A percentile compares a stretch with the other conserved stretches of the same genome.
Evolutionary conservation across 1,140 invertebrate genomes (phyloP).

Genomic region (Helicoverpa zea): DNA sequence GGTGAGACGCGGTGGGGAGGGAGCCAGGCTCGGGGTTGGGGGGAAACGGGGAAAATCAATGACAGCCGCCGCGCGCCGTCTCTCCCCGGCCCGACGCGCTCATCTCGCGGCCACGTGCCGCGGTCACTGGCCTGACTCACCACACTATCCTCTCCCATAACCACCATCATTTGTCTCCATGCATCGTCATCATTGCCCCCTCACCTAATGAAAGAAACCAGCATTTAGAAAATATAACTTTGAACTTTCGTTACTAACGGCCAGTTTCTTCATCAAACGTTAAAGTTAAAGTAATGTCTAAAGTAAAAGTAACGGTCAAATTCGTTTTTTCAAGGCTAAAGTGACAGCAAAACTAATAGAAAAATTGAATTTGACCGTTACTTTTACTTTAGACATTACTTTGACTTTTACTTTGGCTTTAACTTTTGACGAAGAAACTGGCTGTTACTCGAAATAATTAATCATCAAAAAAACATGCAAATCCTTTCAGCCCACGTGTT

Average conservation of each 20-base stretch:
- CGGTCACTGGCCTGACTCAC: conserved; percentile 80
- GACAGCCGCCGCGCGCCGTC: conserved; percentile 84
- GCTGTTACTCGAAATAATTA: conserved; percentile 23
- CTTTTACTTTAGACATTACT: too few species aligned
- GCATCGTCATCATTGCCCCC: conserved; percentile 47
- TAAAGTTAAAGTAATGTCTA: too few species aligned
- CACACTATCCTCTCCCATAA: conserved; percentile 58
- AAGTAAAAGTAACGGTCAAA: too few species aligned
- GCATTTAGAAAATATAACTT: not conserved
- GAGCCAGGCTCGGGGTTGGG: conserved; percentile 67
- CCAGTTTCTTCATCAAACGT: too few species aligned
- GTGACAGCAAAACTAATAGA: too few species aligned
- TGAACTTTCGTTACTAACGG: conserved; percentile 15
- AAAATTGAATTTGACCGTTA: too few species aligned
- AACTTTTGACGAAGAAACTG: too few species aligned
- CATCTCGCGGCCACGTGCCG: conserved; percentile 85
- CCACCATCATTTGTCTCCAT: conserved; percentile 51
- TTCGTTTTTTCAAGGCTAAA: too few species aligned
- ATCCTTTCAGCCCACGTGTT: conserved; percentile 32
- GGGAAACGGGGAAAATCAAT: conserved; percentile 84
- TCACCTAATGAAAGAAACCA: conserved; percentile 42
- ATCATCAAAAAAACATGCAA: conserved; percentile 54
- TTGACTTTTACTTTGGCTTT: too few species aligned
- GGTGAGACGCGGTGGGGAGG: conserved; percentile 81
- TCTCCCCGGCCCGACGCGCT: conserved; percentile 82